These are phyloP conservation scores for Hypotaenidia okinawae DNA, from an alignment of 2,797 vertebrate genomes.

Conservation along the genomic window DNA sequence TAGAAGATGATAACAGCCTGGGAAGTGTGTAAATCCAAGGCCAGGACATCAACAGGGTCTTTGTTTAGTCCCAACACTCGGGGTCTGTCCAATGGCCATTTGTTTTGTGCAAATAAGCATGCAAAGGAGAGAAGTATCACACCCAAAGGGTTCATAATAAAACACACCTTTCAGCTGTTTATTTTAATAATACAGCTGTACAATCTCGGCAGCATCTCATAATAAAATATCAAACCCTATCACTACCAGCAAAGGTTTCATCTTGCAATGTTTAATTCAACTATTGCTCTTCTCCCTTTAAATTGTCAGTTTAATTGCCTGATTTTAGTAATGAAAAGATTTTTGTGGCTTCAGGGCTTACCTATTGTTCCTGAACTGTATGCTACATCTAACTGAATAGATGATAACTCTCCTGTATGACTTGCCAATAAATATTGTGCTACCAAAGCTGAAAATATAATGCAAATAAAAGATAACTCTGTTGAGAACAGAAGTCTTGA, in stretches of 20 bases:
- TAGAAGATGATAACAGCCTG: not conserved
- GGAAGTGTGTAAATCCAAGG: not conserved
- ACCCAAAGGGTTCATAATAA: not conserved
- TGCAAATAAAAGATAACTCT: not conserved
- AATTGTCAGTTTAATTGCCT: constrained; percentile 53
- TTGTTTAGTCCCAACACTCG: not conserved
- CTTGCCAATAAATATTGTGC: constrained; percentile 27
- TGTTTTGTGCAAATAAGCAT: constrained; percentile 40
- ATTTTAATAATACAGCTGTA: constrained; percentile 60
- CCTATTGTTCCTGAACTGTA: not conserved
- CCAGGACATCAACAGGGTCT: not conserved
- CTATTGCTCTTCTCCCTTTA: not conserved
- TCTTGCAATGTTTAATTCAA: constrained; percentile 66
- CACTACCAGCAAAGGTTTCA: constrained; percentile 44
- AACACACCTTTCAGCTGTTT: constrained; percentile 52
- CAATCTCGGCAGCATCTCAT: not conserved
- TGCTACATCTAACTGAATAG: constrained; percentile 9
- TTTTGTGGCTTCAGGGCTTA: constrained; percentile 38
- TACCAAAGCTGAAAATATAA: constrained; percentile 4
- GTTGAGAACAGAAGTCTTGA: constrained; percentile 18
- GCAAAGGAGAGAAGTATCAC: not conserved
- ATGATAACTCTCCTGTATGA: constrained; percentile 27
- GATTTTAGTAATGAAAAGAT: constrained; percentile 43
- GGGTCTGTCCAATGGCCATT: not conserved
- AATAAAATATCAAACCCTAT: constrained; percentile 53